Conservation (phyloP, 2,797 vertebrate genomes). For the Peromyscus aztecus region DNA sequence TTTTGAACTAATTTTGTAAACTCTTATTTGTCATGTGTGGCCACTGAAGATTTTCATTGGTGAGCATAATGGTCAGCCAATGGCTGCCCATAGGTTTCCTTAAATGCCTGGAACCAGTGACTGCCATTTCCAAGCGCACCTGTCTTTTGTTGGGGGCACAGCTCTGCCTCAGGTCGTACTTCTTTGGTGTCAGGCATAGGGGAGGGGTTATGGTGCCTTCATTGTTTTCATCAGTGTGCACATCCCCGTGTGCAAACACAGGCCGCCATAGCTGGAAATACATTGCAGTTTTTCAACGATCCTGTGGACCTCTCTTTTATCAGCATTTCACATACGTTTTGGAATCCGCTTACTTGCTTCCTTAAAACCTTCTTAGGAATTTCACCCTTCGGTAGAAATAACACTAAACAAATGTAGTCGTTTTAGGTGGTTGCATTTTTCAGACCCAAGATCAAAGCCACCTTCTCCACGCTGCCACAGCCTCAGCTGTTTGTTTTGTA, state of each 20-base stretch:
- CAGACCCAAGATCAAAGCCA: neutral
- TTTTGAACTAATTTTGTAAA: neutral
- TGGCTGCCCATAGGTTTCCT: neutral
- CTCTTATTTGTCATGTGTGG: neutral
- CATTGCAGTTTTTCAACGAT: neutral
- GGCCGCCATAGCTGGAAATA: neutral
- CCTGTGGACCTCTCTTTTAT: neutral
- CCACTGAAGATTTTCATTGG: neutral
- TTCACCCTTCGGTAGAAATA: neutral
- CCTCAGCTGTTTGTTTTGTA: neutral
- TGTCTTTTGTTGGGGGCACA: neutral
- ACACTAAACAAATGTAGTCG: neutral
- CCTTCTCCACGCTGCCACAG: neutral
- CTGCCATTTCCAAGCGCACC: neutral
- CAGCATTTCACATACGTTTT: neutral
- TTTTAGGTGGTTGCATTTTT: neutral
- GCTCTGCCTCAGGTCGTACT: neutral
- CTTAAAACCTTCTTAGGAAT: neutral
- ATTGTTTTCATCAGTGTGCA: neutral
- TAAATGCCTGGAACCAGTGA: neutral
- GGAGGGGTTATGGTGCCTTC: neutral
- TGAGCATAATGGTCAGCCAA: neutral
- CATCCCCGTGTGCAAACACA: neutral
- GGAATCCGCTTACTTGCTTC: neutral
- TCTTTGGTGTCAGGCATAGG: neutral